phyloP scores from a whole-genome alignment of 2,797 vertebrate species.

The Hydrophis major region DNA sequence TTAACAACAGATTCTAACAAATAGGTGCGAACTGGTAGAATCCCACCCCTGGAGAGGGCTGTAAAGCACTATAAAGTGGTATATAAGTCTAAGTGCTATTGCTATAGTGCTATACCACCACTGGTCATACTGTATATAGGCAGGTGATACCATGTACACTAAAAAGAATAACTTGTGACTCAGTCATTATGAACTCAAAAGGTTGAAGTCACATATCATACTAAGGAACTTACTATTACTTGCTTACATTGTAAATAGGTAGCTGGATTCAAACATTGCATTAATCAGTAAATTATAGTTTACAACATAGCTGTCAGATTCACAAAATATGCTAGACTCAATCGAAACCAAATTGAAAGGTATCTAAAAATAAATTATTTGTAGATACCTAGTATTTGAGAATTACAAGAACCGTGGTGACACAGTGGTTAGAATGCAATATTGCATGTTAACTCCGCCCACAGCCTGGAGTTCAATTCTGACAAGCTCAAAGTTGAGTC shows the following conservation, averaged over 20 bases:
- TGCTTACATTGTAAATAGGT: neutral
- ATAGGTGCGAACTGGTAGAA: too few species aligned
- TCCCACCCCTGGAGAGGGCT: too few species aligned
- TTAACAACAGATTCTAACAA: too few species aligned
- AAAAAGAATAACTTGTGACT: neutral
- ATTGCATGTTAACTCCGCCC: too few species aligned
- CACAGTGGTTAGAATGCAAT: too few species aligned
- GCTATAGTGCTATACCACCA: too few species aligned
- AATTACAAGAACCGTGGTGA: neutral
- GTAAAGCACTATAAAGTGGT: too few species aligned
- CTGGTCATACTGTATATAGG: neutral
- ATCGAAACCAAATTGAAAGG: neutral
- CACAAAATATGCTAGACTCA: neutral
- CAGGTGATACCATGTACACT: neutral
- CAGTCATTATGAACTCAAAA: neutral
- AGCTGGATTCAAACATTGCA: neutral
- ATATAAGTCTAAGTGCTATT: too few species aligned
- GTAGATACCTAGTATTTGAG: neutral
- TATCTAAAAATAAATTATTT: neutral
- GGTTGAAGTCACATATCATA: neutral
- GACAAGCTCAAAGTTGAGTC: neutral
- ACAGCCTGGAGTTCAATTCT: neutral
- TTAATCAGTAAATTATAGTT: neutral
- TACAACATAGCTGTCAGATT: neutral
- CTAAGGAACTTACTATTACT: neutral